Evolutionary conservation across 37 sponge, comb jelly and placozoan species (phyloP).

Genomic region (Geodia barretti): DNA sequence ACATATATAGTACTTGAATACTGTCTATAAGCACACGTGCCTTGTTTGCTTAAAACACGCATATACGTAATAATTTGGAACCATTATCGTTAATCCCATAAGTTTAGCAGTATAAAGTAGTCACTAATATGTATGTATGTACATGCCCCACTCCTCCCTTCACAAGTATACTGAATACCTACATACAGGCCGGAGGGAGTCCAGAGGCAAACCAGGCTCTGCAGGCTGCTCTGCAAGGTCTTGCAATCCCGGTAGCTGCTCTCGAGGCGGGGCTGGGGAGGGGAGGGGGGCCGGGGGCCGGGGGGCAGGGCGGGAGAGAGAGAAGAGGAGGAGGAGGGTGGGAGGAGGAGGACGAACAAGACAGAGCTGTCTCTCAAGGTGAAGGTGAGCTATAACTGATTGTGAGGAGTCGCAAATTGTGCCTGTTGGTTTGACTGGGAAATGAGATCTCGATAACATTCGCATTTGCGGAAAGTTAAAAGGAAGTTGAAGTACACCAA

Average conservation of each 20-base stretch:
- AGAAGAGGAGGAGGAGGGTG: not conserved
- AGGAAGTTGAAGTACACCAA: too few species aligned
- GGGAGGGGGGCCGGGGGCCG: constrained; percentile 5
- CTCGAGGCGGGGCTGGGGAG: constrained; percentile 4
- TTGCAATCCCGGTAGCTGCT: constrained; percentile 7
- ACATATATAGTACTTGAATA: too few species aligned
- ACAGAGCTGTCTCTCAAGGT: not conserved
- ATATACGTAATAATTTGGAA: too few species aligned
- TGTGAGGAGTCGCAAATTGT: too few species aligned
- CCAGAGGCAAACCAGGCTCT: constrained; percentile 12
- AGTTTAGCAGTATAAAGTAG: too few species aligned
- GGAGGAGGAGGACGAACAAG: constrained; percentile 11
- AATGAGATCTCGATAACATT: too few species aligned
- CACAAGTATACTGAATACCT: not conserved
- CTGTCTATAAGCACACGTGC: not conserved
- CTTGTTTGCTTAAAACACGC: not conserved
- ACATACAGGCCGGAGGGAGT: not conserved
- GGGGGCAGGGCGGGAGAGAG: not conserved
- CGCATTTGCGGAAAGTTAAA: too few species aligned
- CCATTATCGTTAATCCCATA: too few species aligned
- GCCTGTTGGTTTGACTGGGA: too few species aligned
- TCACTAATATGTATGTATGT: too few species aligned
- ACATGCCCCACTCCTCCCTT: not conserved
- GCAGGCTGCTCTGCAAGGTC: constrained; percentile 33
- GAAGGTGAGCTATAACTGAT: constrained; percentile 14